These are phyloP conservation scores for Psammodynastes pulverulentus DNA, from an alignment of 2,113 vertebrate species.

Conservation along the genomic window DNA sequence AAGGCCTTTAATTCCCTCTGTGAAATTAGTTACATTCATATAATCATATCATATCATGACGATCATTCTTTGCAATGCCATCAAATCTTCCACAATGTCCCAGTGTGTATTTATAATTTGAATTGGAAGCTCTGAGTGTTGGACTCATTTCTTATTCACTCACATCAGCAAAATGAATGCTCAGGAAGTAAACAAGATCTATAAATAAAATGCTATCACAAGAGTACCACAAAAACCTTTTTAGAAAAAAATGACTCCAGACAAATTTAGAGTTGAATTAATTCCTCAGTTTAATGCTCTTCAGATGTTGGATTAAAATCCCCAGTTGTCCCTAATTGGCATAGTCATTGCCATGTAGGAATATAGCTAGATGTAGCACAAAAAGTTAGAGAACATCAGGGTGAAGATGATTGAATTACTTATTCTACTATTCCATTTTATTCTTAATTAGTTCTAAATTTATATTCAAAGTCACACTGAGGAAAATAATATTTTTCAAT, in stretches of 20 bases:
- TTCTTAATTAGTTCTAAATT: neutral
- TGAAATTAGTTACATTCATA: conserved; percentile 63
- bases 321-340: neutral
- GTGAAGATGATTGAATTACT: neutral
- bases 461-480: neutral
- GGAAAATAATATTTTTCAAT: neutral
- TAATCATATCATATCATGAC: conserved; percentile 61
- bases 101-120: conserved; percentile 77
- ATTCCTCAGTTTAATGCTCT: neutral
- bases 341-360: neutral
- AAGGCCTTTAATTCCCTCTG: conserved; percentile 46
- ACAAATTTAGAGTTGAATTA: neutral
- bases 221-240: neutral
- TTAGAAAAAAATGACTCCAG: neutral
- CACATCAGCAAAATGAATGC: conserved; percentile 84
- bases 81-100: conserved; percentile 90
- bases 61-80: conserved; percentile 79
- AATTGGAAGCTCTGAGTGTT: conserved; percentile 78
- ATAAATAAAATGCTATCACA: conserved; percentile 28
- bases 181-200: conserved; percentile 87
- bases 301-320: neutral
- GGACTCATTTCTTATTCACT: conserved; percentile 89
- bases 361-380: neutral
- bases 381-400: neutral
- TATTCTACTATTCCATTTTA: neutral